Percentiles rank a stretch among this genome's conserved stretches.
phyloP scores from a whole-genome alignment of 2,888 invertebrate species.

The Patella ulyssiponensis region DNA sequence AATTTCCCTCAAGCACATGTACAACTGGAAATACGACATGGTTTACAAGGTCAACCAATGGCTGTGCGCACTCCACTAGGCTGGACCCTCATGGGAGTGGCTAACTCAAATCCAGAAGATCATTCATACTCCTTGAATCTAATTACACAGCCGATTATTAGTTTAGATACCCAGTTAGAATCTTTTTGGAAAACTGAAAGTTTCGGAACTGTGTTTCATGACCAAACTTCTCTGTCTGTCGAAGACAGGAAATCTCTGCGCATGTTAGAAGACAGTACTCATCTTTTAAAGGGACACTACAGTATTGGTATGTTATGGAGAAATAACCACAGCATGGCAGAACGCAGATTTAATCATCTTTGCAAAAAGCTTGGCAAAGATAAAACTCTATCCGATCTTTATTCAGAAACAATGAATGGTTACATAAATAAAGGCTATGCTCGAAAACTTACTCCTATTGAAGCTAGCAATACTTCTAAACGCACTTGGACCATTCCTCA shows the following conservation, averaged over 20 bases:
- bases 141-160: neutral
- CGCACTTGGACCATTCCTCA: conserved; percentile 14
- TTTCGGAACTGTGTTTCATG: neutral
- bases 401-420: conserved; percentile 15
- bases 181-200: neutral
- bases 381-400: neutral
- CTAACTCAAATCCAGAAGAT: neutral
- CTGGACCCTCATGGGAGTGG: neutral
- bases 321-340: neutral
- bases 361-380: neutral
- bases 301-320: neutral
- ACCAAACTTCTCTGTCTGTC: neutral
- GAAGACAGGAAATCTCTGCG: neutral
- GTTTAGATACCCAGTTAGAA: neutral
- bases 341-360: neutral
- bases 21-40: neutral
- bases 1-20: neutral
- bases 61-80: neutral
- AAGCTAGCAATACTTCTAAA: neutral
- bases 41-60: neutral
- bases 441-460: conserved; percentile 6
- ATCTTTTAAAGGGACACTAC: neutral
- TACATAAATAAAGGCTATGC: conserved; percentile 16
- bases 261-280: neutral
- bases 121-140: neutral